Evolutionary conservation across 2,888 invertebrate genomes (phyloP).

Genomic region (Sinohyriopsis cumingii): DNA sequence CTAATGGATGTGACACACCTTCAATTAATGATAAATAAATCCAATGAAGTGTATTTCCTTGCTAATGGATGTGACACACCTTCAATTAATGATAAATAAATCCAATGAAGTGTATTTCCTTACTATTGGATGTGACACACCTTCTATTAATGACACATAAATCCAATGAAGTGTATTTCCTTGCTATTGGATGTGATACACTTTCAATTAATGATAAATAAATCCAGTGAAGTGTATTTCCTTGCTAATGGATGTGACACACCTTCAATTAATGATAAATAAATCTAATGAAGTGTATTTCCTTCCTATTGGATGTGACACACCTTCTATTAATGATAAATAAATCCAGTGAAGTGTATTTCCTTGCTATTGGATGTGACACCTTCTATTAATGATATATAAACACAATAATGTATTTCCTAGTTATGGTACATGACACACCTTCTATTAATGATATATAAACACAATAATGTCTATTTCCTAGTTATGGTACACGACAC

Average conservation of each 20-base stretch:
- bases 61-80: background rate
- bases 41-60: too few species aligned
- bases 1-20: too few species aligned
- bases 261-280: background rate
- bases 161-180: too few species aligned
- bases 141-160: too few species aligned
- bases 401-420: too few species aligned
- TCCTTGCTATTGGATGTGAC: background rate
- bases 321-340: background rate
- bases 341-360: background rate
- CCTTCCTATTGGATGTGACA: background rate
- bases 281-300: too few species aligned
- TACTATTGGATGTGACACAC: background rate
- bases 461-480: too few species aligned
- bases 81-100: background rate
- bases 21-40: too few species aligned
- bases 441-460: too few species aligned
- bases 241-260: background rate
- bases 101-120: too few species aligned
- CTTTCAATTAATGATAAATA: background rate
- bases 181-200: background rate
- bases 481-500: too few species aligned
- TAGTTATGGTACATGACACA: background rate
- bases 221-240: too few species aligned
- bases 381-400: background rate